Conservation (phyloP, 2,888 invertebrate genomes). For the Orchesella flavescens region DNA sequence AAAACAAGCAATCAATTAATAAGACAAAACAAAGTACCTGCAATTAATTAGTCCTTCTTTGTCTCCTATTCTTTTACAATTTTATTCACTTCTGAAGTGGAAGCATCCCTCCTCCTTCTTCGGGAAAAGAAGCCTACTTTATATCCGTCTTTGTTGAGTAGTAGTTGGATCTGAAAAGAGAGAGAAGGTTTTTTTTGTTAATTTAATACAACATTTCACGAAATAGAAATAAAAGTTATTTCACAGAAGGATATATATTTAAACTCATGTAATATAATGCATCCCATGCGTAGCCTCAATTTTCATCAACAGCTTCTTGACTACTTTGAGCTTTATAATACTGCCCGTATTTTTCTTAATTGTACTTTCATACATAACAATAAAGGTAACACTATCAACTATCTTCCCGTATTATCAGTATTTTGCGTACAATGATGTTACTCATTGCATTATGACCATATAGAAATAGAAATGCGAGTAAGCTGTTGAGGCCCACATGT, state of each 20-base stretch:
- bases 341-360: conserved; percentile 3
- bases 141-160: neutral
- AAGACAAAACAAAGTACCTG: conserved; percentile 9
- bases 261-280: too few relatives aligned
- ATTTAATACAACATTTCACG: neutral
- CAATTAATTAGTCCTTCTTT: conserved; percentile 6
- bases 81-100: neutral
- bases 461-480: neutral
- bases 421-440: conserved; percentile 1
- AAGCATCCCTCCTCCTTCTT: neutral
- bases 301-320: neutral
- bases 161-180: neutral
- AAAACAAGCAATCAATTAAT: conserved; percentile 27
- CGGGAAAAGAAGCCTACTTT: neutral
- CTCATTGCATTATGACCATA: too few relatives aligned
- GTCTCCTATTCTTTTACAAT: neutral
- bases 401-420: conserved; percentile 1
- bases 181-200: neutral
- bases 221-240: neutral
- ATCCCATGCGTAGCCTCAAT: too few relatives aligned
- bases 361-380: neutral
- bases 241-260: neutral
- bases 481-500: conserved; percentile 1
- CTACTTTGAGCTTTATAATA: too few relatives aligned
- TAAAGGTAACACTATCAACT: neutral